Conservation (phyloP, 2,797 vertebrate species). For the Eulemur albifrons region DNA sequence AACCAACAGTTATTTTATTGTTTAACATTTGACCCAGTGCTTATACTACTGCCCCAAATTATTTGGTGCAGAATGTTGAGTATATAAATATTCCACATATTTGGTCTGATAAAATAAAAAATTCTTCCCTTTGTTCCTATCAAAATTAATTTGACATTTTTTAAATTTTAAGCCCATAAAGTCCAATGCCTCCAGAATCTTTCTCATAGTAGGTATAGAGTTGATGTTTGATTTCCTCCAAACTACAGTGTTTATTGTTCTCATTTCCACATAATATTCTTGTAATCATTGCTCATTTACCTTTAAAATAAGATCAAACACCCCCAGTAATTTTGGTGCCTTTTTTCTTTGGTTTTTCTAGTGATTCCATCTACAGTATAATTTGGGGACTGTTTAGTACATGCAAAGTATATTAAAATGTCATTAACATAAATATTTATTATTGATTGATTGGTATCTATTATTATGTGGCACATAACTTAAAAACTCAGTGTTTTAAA, state of each 20-base stretch:
- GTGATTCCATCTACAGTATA: neutral
- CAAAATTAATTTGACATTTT: neutral
- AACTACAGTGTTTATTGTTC: neutral
- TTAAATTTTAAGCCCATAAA: neutral
- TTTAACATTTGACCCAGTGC: neutral
- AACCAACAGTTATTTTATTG: neutral
- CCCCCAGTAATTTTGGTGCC: neutral
- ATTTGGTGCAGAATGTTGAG: neutral
- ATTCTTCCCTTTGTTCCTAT: neutral
- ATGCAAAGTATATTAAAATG: neutral
- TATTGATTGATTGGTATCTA: neutral
- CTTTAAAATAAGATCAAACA: neutral
- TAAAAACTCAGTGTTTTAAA: neutral
- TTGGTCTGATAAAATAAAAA: slow-evolving; percentile 33
- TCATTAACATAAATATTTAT: neutral
- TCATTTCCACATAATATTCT: neutral
- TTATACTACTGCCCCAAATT: neutral
- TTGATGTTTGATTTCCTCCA: neutral
- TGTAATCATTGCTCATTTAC: neutral
- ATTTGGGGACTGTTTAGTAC: neutral
- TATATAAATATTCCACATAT: neutral
- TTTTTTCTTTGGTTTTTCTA: neutral
- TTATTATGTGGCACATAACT: neutral
- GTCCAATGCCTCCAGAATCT: neutral
- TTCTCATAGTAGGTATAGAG: neutral